A percentile compares a stretch with the other conserved stretches of the same genome.
Evolutionary conservation across 2,113 vertebrate genomes (phyloP).

Genomic region (Sceloporus undulatus): DNA sequence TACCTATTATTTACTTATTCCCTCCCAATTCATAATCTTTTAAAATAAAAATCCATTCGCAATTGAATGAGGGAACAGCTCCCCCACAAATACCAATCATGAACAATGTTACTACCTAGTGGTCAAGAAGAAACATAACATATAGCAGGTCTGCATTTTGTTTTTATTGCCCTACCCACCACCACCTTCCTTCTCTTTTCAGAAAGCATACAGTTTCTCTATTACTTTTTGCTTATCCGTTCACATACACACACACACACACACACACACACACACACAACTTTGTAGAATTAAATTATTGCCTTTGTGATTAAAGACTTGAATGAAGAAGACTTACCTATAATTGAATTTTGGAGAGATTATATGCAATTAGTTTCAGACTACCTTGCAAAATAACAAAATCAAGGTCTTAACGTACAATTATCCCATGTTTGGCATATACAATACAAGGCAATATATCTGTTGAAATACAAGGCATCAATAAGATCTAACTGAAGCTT

Average conservation of each 20-base stretch:
- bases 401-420: slow-evolving; percentile 42
- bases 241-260: neutral
- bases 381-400: slow-evolving; percentile 37
- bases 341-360: slow-evolving; percentile 48
- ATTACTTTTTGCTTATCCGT: slow-evolving; percentile 1
- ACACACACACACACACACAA: neutral
- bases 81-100: no score
- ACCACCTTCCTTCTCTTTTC: neutral
- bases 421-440: slow-evolving; percentile 30
- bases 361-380: slow-evolving; percentile 24
- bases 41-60: no score
- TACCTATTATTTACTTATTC: no score
- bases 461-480: slow-evolving; percentile 37
- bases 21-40: no score
- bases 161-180: no score
- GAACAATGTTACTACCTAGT: no score
- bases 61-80: no score
- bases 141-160: no score
- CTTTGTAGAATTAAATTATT: slow-evolving; percentile 29
- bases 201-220: neutral
- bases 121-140: no score
- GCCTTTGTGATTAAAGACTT: slow-evolving; percentile 21
- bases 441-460: slow-evolving; percentile 33
- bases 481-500: slow-evolving; percentile 35
- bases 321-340: slow-evolving; percentile 25